Base-by-base conservation (phyloP, 2,888 invertebrate species). In the Cantharis lateralis region DNA sequence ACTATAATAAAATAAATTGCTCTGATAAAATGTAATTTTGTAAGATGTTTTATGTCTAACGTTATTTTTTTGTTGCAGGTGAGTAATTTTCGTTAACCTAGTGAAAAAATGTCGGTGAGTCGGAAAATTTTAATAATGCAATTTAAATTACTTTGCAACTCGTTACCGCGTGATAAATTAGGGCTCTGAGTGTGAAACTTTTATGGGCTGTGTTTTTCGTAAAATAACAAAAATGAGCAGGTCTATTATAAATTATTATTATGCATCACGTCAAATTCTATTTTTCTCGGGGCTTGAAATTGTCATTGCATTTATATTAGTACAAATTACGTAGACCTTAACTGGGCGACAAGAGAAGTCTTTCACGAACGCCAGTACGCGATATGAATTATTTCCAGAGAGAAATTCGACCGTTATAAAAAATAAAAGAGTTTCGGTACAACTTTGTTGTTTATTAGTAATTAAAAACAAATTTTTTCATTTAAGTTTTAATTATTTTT, bases 121-220 rank as follows among this genome's bases (percentile, higher is more conserved):
- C 64, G 10, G 16, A 18, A 15, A 16, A 24, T 77, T 79, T 79
- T 79, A 79, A 79, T 79, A 79, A 74, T 73, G 77, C 74, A 71
- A 76, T 77, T 77, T 74, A 74, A 77, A 77, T 77, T 77, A 77
- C 77, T 77, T 72, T 63, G 73, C 71, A 74, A 77, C 74, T 68
- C 28, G 74, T 71, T 76, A 73, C 72, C 24, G 62, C 70, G 69
- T 76, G 76, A 72, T 72, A 70, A 66, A 76, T 69, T 76, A 48
- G 70, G 70, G 66, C 64, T 73, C 76, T 77, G 74, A 77, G 79
- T 74, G 64, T 26, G 32, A 79, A 79, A 78, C 74, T 77, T 79
- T 79, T 48, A 48, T 48, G 48, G n/a, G n/a, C 9, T 7, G 62
- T 72, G 72, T 69, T 76, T 76, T 70, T 32, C 32, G 15, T 62